Evolutionary conservation across 2,888 invertebrate species (phyloP).

Genomic region (Acanthosepion esculentum): DNA sequence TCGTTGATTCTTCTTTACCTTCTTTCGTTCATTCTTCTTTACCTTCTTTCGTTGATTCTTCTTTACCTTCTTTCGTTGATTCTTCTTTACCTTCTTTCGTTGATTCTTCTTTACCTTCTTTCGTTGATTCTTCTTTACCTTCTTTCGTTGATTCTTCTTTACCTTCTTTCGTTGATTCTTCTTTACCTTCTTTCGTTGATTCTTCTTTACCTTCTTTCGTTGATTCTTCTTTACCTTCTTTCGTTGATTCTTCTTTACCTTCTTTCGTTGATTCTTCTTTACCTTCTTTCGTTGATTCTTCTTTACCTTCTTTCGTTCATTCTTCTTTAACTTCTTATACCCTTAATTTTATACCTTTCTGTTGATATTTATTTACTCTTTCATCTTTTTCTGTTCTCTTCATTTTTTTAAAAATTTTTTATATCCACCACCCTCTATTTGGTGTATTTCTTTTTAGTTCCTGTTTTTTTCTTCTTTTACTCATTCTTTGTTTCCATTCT

Average conservation of each 20-base stretch:
- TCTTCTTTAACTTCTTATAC: too few relatives aligned
- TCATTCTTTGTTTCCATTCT: too few relatives aligned
- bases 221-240: rapidly evolving
- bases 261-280: neutral
- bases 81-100: neutral
- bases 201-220: too few relatives aligned
- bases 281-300: rapidly evolving
- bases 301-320: rapidly evolving
- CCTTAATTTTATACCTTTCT: too few relatives aligned
- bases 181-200: neutral
- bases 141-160: neutral
- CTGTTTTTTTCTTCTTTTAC: neutral
- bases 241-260: neutral
- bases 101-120: neutral
- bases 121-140: neutral
- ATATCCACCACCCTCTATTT: too few relatives aligned
- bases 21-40: neutral
- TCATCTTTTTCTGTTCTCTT: too few relatives aligned
- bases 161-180: neutral
- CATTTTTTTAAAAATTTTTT: too few relatives aligned
- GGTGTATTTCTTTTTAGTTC: too few relatives aligned
- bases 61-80: too few relatives aligned
- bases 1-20: neutral
- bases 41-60: too few relatives aligned
- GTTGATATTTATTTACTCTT: too few relatives aligned